phyloP scores from a whole-genome alignment of 1,140 invertebrate genomes.

The Rhynchophorus ferrugineus region DNA sequence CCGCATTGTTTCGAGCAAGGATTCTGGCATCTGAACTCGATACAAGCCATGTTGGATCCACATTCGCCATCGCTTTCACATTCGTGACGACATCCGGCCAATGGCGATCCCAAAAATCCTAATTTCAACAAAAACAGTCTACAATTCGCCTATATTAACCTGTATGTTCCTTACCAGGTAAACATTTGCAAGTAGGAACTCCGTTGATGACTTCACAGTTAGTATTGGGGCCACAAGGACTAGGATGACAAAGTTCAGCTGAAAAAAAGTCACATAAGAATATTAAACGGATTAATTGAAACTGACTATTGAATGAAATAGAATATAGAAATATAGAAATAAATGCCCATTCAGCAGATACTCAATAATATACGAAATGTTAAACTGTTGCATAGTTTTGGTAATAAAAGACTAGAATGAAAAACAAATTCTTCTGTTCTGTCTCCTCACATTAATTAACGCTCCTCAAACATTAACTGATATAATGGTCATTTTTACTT shows the following conservation, averaged over 20 bases:
- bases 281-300: neutral
- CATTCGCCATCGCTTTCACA: slow-evolving; percentile 73
- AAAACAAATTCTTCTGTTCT: no score
- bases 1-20: slow-evolving; percentile 72
- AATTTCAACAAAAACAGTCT: neutral
- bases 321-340: no score
- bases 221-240: slow-evolving; percentile 71
- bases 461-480: no score
- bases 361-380: no score
- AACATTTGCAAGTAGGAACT: slow-evolving; percentile 56
- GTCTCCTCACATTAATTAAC: no score
- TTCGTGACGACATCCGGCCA: slow-evolving; percentile 66
- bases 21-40: slow-evolving; percentile 67
- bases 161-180: slow-evolving; percentile 46
- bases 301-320: no score
- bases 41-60: slow-evolving; percentile 58
- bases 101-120: slow-evolving; percentile 59
- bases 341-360: no score
- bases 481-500: no score
- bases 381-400: no score
- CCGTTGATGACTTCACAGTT: slow-evolving; percentile 68
- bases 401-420: no score
- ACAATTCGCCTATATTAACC: neutral
- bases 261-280: neutral
- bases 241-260: slow-evolving; percentile 66